Conservation (phyloP, 1,140 invertebrate genomes). For the Proctacanthus coquilletti region DNA sequence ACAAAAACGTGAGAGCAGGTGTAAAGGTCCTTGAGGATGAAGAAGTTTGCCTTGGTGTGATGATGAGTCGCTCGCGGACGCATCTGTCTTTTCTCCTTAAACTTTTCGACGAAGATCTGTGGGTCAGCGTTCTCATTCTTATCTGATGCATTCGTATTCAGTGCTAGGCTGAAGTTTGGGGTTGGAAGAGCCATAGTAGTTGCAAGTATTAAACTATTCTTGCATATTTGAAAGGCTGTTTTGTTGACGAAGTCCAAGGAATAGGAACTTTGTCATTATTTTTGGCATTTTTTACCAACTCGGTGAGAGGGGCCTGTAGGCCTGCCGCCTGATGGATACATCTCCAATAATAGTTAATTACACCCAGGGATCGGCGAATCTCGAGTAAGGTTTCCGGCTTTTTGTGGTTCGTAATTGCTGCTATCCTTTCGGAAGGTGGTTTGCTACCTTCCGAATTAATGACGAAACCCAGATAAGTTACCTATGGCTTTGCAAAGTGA, state of each 20-base stretch:
- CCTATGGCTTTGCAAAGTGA: slow-evolving; percentile 12
- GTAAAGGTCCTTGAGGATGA: no score
- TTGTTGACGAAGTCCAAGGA: slow-evolving; percentile 9
- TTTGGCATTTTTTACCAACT: slow-evolving; percentile 9
- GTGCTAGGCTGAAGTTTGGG: no score
- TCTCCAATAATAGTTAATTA: slow-evolving; percentile 21
- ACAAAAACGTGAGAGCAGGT: no score
- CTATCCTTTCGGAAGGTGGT: slow-evolving; percentile 10
- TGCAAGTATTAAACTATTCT: no score
- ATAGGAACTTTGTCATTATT: slow-evolving; percentile 13
- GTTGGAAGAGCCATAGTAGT: no score
- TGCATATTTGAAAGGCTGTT: no score
- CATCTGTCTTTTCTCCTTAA: no score
- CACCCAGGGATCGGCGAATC: slow-evolving; percentile 18
- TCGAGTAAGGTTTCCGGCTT: slow-evolving; percentile 13
- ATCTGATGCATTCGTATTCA: no score
- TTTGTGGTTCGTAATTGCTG: slow-evolving; percentile 11
- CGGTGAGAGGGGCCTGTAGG: slow-evolving; percentile 11
- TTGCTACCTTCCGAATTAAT: slow-evolving; percentile 7
- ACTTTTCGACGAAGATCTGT: no score
- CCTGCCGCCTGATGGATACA: slow-evolving; percentile 17
- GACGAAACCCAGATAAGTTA: slow-evolving; percentile 13
- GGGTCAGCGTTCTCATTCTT: no score
- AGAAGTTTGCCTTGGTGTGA: no score
- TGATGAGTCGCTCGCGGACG: no score